phyloP scores from a whole-genome alignment of 2,113 vertebrate genomes.

The Ginglymostoma cirratum region DNA sequence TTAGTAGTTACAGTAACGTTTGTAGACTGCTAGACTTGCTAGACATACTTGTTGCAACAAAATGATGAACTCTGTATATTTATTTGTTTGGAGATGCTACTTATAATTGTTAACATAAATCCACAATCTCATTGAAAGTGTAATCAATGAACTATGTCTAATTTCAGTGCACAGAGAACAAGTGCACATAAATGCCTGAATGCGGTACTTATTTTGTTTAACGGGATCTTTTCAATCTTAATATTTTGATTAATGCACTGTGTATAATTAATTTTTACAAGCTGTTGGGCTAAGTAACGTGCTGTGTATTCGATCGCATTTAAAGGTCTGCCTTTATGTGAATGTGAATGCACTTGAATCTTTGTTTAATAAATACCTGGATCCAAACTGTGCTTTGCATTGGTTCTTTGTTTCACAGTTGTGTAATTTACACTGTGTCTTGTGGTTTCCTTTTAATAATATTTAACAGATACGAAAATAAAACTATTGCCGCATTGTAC shows the following conservation, averaged over 20 bases:
- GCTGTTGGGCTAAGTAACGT: slow-evolving; percentile 41
- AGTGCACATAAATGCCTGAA: slow-evolving; percentile 59
- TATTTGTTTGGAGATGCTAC: slow-evolving; percentile 46
- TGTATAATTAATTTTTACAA: slow-evolving; percentile 47
- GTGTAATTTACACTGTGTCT: background rate
- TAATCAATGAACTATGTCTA: slow-evolving; percentile 53
- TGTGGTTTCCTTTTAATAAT: background rate
- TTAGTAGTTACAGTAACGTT: slow-evolving; percentile 62
- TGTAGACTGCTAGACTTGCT: slow-evolving; percentile 46
- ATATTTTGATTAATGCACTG: slow-evolving; percentile 51
- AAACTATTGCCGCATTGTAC: background rate
- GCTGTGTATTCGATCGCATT: slow-evolving; percentile 54
- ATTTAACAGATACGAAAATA: background rate
- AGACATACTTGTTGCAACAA: slow-evolving; percentile 40
- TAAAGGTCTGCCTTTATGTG: slow-evolving; percentile 57
- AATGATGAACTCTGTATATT: slow-evolving; percentile 41
- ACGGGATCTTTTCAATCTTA: slow-evolving; percentile 48
- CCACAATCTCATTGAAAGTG: slow-evolving; percentile 46
- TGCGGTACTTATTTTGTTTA: slow-evolving; percentile 48
- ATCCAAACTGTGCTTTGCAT: background rate
- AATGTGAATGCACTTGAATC: slow-evolving; percentile 49
- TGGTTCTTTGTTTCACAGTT: background rate
- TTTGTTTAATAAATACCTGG: slow-evolving; percentile 39
- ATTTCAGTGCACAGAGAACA: slow-evolving; percentile 61
- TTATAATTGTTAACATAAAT: slow-evolving; percentile 45